Conservation (phyloP, 2,888 invertebrate genomes). For the Phortica magna region DNA sequence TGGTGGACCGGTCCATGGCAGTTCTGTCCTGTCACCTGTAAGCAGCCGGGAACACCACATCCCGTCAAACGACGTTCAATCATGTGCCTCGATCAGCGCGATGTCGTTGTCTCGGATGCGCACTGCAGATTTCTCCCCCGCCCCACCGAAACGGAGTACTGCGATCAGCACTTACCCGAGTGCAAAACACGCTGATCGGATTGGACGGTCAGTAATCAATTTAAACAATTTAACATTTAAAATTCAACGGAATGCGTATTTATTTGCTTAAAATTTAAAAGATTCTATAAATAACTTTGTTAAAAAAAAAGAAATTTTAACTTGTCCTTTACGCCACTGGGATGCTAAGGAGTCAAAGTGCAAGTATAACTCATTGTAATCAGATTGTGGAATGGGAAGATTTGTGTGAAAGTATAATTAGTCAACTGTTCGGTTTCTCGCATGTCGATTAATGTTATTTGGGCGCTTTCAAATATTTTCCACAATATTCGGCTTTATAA, state of each 20-base stretch:
- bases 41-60: conserved; percentile 74
- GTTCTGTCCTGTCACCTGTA: conserved; percentile 86
- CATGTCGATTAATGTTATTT: too few species aligned
- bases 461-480: too few species aligned
- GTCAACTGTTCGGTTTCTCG: too few species aligned
- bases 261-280: background rate
- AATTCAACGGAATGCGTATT: background rate
- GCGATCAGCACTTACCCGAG: conserved; percentile 78
- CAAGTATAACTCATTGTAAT: too few species aligned
- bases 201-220: background rate
- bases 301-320: too few species aligned
- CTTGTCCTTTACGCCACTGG: too few species aligned
- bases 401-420: too few species aligned
- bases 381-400: too few species aligned
- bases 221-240: background rate
- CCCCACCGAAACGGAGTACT: conserved; percentile 84
- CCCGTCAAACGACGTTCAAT: conserved; percentile 83
- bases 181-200: conserved; percentile 61
- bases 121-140: conserved; percentile 84
- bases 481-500: too few species aligned
- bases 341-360: too few species aligned
- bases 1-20: conserved; percentile 96
- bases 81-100: conserved; percentile 87
- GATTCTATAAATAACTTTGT: background rate
- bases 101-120: conserved; percentile 87